Conservation (phyloP, 2,113 vertebrate species). For the Sapajus apella region DNA sequence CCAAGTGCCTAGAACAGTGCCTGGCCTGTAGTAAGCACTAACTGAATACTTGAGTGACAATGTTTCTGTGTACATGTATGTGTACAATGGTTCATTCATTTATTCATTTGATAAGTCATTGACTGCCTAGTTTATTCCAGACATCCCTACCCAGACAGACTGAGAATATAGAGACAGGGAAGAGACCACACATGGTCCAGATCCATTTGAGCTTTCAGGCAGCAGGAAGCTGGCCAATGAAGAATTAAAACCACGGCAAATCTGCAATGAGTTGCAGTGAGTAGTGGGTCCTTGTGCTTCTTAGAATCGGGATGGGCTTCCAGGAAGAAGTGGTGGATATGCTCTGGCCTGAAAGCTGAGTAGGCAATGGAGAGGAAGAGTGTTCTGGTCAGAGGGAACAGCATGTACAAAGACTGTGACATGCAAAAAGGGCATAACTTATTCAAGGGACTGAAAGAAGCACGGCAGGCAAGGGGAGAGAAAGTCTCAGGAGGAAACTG, state of each 20-base stretch:
- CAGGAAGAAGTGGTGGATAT: neutral
- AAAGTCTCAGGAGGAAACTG: neutral
- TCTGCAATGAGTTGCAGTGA: no score
- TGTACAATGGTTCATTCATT: accelerated
- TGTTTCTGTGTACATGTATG: accelerated
- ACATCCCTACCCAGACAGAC: neutral
- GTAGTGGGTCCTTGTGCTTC: neutral
- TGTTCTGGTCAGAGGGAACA: neutral
- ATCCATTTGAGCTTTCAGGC: accelerated
- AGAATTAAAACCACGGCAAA: neutral
- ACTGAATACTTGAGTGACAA: neutral
- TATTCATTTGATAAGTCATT: neutral
- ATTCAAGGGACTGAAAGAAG: neutral
- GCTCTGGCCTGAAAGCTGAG: neutral
- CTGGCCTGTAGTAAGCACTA: neutral
- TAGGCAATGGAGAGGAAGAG: neutral
- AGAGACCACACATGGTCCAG: neutral
- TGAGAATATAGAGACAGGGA: neutral
- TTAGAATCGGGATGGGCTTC: neutral
- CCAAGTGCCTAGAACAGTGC: neutral
- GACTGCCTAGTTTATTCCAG: neutral
- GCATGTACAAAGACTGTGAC: neutral
- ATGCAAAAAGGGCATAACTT: neutral
- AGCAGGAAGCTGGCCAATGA: neutral
- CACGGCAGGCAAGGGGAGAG: neutral